phyloP scores from a whole-genome alignment of 1,140 invertebrate genomes.

The Eumaeus atala region DNA sequence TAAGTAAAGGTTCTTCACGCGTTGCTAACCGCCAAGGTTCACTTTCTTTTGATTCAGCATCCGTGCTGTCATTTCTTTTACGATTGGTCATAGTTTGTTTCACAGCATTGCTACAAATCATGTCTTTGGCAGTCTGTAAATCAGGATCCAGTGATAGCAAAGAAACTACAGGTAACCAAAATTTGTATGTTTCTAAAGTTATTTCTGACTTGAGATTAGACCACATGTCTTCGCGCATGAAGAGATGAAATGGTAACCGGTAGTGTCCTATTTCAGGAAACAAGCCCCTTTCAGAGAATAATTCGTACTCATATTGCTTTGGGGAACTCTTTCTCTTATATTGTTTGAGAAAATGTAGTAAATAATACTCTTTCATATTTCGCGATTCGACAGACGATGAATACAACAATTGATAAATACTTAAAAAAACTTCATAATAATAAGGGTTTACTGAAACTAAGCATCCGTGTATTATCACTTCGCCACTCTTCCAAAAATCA shows the following conservation, averaged over 20 bases:
- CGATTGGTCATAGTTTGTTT: conserved; percentile 69
- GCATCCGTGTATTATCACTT: conserved; percentile 62
- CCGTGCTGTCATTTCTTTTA: conserved; percentile 41
- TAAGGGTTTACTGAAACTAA: conserved; percentile 65
- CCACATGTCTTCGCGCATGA: conserved; percentile 69
- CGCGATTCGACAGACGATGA: conserved; percentile 33
- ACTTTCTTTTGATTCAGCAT: conserved; percentile 38
- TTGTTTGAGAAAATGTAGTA: conserved; percentile 64
- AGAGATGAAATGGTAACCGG: conserved; percentile 65
- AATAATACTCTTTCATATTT: conserved; percentile 59
- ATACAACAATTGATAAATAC: conserved; percentile 59
- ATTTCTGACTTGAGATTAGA: conserved; percentile 70
- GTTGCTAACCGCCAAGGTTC: conserved; percentile 58
- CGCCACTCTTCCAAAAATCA: conserved; percentile 69
- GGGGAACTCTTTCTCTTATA: conserved; percentile 61
- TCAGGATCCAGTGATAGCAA: conserved; percentile 56
- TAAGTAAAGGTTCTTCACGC: conserved; percentile 56
- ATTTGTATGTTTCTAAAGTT: conserved; percentile 66
- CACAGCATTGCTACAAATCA: conserved; percentile 71
- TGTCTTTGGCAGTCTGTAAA: conserved; percentile 62
- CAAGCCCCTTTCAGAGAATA: conserved; percentile 67
- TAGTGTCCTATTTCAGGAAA: conserved; percentile 70
- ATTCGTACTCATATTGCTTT: conserved; percentile 69
- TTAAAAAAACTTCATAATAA: conserved; percentile 68
- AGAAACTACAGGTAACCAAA: conserved; percentile 61